phyloP scores from a whole-genome alignment of 2,113 vertebrate genomes.

The Seriola rivoliana region DNA sequence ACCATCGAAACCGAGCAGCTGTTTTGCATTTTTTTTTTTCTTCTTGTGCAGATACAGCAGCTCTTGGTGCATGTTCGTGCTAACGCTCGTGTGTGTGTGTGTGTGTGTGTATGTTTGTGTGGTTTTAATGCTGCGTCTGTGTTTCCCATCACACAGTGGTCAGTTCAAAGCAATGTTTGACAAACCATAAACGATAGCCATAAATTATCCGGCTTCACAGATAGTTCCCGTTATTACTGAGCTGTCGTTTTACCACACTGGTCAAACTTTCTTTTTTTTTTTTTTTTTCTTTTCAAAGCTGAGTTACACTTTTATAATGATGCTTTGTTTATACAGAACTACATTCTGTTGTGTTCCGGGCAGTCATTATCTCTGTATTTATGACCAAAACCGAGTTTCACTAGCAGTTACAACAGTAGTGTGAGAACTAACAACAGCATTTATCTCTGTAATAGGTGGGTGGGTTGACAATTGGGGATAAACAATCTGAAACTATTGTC shows the following conservation, averaged over 20 bases:
- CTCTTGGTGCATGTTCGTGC: conserved; percentile 1
- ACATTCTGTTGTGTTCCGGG: conserved; percentile 6
- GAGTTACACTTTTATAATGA: not conserved
- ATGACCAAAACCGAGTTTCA: not conserved
- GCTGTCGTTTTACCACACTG: conserved; percentile 28
- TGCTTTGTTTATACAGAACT: conserved; percentile 36
- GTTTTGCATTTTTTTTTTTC: not conserved
- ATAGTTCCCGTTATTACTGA: conserved; percentile 58
- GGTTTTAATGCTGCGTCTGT: conserved; percentile 43
- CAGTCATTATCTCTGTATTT: conserved; percentile 19
- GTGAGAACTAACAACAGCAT: conserved; percentile 29
- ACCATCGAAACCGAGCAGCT: conserved; percentile 9
- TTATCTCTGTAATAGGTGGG: conserved; percentile 12
- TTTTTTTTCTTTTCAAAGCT: not conserved
- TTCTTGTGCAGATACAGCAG: not conserved
- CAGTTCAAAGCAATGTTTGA: conserved; percentile 65
- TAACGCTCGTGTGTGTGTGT: conserved; percentile 7
- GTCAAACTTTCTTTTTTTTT: not conserved
- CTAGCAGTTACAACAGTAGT: not conserved
- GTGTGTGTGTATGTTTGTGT: conserved; percentile 27
- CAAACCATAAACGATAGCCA: conserved; percentile 62
- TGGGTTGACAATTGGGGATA: conserved; percentile 1
- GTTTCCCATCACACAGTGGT: conserved; percentile 61
- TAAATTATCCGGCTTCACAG: conserved; percentile 57
- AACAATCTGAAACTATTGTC: not conserved